These are phyloP conservation scores for Opisthocomus hoazin DNA, from an alignment of 2,113 vertebrate species.

Conservation along the genomic window DNA sequence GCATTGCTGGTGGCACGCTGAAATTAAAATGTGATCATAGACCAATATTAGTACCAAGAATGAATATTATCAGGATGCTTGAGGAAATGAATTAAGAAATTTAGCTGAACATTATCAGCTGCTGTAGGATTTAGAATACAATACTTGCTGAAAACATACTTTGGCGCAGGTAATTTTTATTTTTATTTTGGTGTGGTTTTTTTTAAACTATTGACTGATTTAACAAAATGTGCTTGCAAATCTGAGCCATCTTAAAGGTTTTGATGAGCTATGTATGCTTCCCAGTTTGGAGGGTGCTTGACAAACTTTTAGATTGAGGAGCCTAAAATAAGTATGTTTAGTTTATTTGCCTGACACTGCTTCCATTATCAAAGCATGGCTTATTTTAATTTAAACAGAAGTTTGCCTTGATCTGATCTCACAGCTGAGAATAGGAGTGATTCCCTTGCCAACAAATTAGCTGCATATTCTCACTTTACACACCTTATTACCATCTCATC, in stretches of 20 bases:
- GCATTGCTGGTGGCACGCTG: background rate
- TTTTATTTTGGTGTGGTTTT: background rate
- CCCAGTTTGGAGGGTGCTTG: background rate
- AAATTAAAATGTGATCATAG: background rate
- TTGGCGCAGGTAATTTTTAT: background rate
- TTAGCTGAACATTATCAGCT: background rate
- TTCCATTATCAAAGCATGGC: background rate
- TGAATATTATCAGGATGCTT: background rate
- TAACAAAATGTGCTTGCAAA: background rate
- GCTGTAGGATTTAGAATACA: background rate
- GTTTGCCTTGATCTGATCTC: background rate
- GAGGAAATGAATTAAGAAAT: background rate
- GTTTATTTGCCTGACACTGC: background rate
- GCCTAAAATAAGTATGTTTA: background rate
- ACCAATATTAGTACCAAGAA: background rate
- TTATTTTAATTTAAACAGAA: background rate
- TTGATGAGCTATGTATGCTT: background rate
- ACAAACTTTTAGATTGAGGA: background rate
- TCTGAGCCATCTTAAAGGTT: background rate
- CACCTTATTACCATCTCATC: background rate
- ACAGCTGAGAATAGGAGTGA: background rate
- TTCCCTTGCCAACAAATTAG: background rate
- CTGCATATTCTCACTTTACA: background rate
- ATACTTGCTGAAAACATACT: background rate
- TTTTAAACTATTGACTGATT: background rate